Evolutionary conservation across 2,113 vertebrate genomes (phyloP).

Genomic region (Oryctolagus cuniculus): DNA sequence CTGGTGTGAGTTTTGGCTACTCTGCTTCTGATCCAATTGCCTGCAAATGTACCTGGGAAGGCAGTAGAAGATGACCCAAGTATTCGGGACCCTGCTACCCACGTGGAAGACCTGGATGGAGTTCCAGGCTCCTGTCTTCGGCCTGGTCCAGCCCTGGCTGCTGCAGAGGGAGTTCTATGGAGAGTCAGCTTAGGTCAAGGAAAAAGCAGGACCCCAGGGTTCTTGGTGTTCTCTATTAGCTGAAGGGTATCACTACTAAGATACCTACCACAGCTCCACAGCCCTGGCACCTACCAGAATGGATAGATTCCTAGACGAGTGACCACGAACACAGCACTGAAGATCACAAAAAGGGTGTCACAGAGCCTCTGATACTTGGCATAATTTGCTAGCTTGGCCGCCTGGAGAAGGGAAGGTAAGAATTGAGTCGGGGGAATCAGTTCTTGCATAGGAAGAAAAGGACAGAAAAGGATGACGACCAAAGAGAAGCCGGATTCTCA

Average conservation of each 20-base stretch:
- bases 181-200: slow-evolving; percentile 7
- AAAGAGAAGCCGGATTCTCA: slow-evolving; percentile 78
- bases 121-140: no score
- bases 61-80: no score
- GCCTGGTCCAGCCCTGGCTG: no score
- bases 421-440: slow-evolving; percentile 36
- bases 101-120: no score
- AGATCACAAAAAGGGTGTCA: slow-evolving; percentile 95
- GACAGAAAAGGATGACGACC: background rate
- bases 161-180: background rate
- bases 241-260: background rate
- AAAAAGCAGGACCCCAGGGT: background rate
- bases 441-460: slow-evolving; percentile 37
- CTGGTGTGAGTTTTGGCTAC: no score
- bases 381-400: slow-evolving; percentile 98
- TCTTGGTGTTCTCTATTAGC: background rate
- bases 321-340: slow-evolving; percentile 93
- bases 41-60: no score
- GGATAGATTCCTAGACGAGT: slow-evolving; percentile 95
- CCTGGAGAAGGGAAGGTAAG: slow-evolving; percentile 85
- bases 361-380: slow-evolving; percentile 96
- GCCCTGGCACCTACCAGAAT: slow-evolving; percentile 92
- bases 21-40: no score
- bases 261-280: background rate
- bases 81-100: no score